Evolutionary conservation across 2,888 invertebrate genomes (phyloP).

Genomic region (Tetanocera ferruginea): DNA sequence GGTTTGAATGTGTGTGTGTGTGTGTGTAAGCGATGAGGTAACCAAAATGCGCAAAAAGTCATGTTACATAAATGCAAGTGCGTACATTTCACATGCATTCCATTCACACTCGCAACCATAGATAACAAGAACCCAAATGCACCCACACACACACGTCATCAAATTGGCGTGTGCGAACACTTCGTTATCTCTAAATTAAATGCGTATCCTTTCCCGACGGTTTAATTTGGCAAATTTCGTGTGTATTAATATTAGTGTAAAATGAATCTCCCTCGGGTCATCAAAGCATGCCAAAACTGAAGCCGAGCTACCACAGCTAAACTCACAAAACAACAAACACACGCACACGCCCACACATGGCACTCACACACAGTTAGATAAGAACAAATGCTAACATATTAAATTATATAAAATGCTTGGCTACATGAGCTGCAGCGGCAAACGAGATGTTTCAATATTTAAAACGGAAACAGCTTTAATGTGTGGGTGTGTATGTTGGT

Average conservation of each 20-base stretch:
- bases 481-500: neutral
- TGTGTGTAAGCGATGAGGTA: no score
- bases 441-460: neutral
- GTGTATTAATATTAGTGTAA: constrained; percentile 13
- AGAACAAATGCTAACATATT: neutral
- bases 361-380: neutral
- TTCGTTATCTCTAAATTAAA: constrained; percentile 29
- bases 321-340: neutral
- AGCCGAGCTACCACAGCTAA: neutral
- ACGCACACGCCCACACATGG: neutral
- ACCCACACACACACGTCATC: neutral
- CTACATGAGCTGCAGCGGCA: neutral
- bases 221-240: constrained; percentile 21
- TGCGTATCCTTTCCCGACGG: neutral
- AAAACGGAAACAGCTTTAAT: neutral
- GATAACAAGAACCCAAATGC: neutral
- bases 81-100: neutral
- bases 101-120: neutral
- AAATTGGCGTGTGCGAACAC: neutral
- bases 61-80: no score
- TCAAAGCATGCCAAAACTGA: neutral
- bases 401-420: neutral
- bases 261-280: neutral
- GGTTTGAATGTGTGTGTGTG: no score
- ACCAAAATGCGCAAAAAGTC: no score